Evolutionary conservation across 2,113 vertebrate genomes (phyloP).

Genomic region (Melanerpes formicivorus): DNA sequence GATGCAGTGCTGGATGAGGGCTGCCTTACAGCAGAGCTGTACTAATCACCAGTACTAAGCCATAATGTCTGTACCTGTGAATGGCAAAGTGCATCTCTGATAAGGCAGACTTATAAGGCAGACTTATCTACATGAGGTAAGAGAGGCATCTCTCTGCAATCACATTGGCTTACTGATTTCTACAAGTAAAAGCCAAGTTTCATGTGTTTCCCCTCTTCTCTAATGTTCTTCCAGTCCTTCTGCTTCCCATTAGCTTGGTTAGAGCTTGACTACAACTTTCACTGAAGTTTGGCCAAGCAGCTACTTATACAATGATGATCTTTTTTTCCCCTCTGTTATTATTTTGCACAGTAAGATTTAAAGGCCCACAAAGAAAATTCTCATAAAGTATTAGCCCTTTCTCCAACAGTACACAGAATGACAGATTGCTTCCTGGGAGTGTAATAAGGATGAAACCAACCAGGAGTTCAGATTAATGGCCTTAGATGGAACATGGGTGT

Average conservation of each 20-base stretch:
- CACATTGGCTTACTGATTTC: neutral
- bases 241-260: neutral
- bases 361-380: neutral
- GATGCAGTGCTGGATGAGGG: neutral
- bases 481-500: neutral
- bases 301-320: neutral
- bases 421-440: neutral
- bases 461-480: neutral
- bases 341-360: neutral
- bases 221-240: neutral
- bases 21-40: neutral
- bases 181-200: neutral
- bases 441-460: neutral
- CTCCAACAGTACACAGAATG: neutral
- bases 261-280: neutral
- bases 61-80: neutral
- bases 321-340: neutral
- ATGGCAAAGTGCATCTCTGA: neutral
- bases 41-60: neutral
- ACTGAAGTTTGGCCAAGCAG: neutral
- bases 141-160: neutral
- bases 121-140: neutral
- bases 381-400: neutral
- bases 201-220: neutral
- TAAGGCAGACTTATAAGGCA: neutral